Base-by-base conservation (phyloP, 2,113 vertebrate genomes). In the Muntiacus muntjak region DNA sequence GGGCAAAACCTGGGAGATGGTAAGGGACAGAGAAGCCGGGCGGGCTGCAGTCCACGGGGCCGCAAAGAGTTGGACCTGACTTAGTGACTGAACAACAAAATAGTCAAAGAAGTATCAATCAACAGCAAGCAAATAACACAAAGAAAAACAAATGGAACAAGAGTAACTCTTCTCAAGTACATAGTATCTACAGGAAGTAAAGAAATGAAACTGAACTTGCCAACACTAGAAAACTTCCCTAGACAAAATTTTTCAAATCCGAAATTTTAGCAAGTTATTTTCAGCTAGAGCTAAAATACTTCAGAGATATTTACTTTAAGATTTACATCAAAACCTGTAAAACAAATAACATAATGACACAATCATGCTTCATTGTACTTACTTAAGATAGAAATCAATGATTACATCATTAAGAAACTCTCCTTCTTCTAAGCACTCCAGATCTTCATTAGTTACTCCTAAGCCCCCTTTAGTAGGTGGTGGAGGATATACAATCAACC, bases 331-430 rank as follows among this genome's bases (percentile, higher is more conserved):
- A 89, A 79, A 87, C 43, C 81, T 82, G 60, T 60, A 91, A 96
- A 89, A 10, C 36, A 96, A 96, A 84, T 92, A 12, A 76, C 21
- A 43, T 43, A 76, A 43, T 40, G 25, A 82, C 21, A 79, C 60
- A 60, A 87, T 62, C 4, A 84, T 23, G 96, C 84, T 90, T 64
- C 40, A 79, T 1, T 94, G 26, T 78, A 98, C 99, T 99, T 98
- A 99, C 99, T 99, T 99, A 52, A 99, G 99, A 96, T 99, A 99
- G 99, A 99, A 99, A 98, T 99, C 99, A 96, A 99, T 99, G 94
- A 99, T 99, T n/a, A 99, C 99, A 98, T 99, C 99, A 98, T 99
- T 99, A 94, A 99, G 99, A 98, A 99, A 99, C 91, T 99, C 99
- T 52, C 99, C 99, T 92, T 99, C 99, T 98, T 99, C 99, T 96